Base-by-base conservation (phyloP, 2,888 invertebrate species). In the Heliconius aoede region DNA sequence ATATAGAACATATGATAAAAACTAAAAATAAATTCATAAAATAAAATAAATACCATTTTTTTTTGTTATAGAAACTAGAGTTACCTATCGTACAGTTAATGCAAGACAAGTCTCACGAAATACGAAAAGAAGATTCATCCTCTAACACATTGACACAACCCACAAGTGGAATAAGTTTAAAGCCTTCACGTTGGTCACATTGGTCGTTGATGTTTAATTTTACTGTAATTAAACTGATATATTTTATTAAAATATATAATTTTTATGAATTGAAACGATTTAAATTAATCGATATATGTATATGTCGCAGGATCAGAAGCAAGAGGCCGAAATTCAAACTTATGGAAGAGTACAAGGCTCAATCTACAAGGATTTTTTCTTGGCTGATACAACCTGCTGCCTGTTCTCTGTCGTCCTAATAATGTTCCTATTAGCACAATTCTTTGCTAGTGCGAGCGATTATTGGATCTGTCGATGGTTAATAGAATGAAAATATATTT, bases 371-470 rank as follows among this genome's bases (percentile, higher is more conserved):
- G 90, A 94, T 69, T 94, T 93, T 79, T 92, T 92, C 79, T 80
- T 89, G 78, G 88, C 91, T 0, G 92, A 89, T 5, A 89, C 89
- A 3, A 81, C 89, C 0, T 89, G 88, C 68, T 84, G 86, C 3
- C 86, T 85, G 77, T 89, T 88, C 13, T 74, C 79, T 30, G 30
- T 91, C 1, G 93, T 92, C 4, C 79, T 85, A n/a, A 79, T 88
- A 13, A 84, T 91, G 88, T 94, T 94, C 78, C 13, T 97, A 1
- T 69, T 96, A 4, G 95, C 96, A 5, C 97, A 97, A 88, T 84
- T 87, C 68, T 92, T 89, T 80, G 94, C 93, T 0, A 94, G 94
- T 78, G 88, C 87, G 46, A 90, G 91, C 72, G 95, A 94, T 80
- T 94, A 88, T 82, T 94, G 94, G 94, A 91, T 93, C 55, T 91